Conservation (phyloP, 2,113 vertebrate genomes). For the Cricetomys ansorgei region DNA sequence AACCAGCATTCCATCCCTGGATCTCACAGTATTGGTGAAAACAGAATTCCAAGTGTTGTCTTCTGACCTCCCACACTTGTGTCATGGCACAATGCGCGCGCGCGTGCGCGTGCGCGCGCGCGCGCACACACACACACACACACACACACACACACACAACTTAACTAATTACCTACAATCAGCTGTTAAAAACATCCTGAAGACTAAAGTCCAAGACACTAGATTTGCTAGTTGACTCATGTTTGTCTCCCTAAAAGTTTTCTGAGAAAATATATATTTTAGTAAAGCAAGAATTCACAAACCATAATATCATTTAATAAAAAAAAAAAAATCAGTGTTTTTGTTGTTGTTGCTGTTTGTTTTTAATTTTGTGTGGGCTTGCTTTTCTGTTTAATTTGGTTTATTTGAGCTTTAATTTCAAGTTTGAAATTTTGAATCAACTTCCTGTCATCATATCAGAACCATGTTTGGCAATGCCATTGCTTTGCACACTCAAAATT, state of each 20-base stretch:
- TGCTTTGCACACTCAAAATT: neutral
- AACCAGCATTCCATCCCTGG: accelerated
- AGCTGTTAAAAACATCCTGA: neutral
- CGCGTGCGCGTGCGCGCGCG: neutral
- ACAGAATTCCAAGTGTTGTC: neutral
- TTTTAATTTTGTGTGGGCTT: neutral
- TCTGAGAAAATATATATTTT: neutral
- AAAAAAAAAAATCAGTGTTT: neutral
- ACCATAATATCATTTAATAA: neutral
- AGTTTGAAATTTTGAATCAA: conserved; percentile 43
- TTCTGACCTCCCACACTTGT: neutral
- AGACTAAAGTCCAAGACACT: neutral
- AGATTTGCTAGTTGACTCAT: conserved; percentile 10
- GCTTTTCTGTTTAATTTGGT: neutral
- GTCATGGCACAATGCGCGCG: neutral
- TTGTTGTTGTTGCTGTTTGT: neutral
- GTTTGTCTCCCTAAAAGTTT: neutral
- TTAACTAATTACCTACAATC: neutral
- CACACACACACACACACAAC: neutral
- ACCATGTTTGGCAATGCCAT: conserved; percentile 22
- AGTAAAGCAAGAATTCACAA: conserved; percentile 26
- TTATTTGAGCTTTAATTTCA: conserved; percentile 40
- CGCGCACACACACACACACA: neutral
- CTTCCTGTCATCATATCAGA: conserved; percentile 20
- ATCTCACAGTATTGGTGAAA: neutral